Conservation (phyloP, 2,888 invertebrate genomes). For the Perdita meconis region DNA sequence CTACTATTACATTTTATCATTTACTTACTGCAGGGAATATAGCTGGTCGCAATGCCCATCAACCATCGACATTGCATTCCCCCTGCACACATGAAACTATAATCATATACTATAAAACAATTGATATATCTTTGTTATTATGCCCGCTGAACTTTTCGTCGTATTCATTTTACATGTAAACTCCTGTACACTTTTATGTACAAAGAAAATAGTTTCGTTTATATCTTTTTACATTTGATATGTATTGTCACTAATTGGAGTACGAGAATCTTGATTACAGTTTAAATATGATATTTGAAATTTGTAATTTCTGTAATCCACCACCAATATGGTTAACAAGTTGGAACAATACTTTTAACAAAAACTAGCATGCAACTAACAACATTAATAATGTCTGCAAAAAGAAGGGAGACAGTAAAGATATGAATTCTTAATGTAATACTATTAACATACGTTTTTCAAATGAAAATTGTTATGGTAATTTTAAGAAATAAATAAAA, state of each 20-base stretch:
- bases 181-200: constrained; percentile 17
- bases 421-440: constrained; percentile 21
- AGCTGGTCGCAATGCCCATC: constrained; percentile 84
- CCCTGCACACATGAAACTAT: constrained; percentile 84
- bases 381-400: constrained; percentile 44
- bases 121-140: constrained; percentile 45
- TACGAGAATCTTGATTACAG: not conserved
- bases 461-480: constrained; percentile 10
- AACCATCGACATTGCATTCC: constrained; percentile 84
- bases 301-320: constrained; percentile 54
- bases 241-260: not conserved
- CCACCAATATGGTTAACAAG: constrained; percentile 65
- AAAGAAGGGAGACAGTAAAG: constrained; percentile 30
- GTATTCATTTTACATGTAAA: constrained; percentile 6
- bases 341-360: constrained; percentile 32
- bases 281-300: constrained; percentile 9
- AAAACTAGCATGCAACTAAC: constrained; percentile 60
- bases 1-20: constrained; percentile 70
- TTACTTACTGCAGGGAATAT: constrained; percentile 84
- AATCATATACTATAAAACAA: constrained; percentile 75
- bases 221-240: not conserved
- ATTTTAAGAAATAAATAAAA: constrained; percentile 6
- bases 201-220: constrained; percentile 8
- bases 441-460: constrained; percentile 25
- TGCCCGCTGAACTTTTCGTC: constrained; percentile 6